phyloP scores from a whole-genome alignment of 2,113 vertebrate species.

The Macrotis lagotis region DNA sequence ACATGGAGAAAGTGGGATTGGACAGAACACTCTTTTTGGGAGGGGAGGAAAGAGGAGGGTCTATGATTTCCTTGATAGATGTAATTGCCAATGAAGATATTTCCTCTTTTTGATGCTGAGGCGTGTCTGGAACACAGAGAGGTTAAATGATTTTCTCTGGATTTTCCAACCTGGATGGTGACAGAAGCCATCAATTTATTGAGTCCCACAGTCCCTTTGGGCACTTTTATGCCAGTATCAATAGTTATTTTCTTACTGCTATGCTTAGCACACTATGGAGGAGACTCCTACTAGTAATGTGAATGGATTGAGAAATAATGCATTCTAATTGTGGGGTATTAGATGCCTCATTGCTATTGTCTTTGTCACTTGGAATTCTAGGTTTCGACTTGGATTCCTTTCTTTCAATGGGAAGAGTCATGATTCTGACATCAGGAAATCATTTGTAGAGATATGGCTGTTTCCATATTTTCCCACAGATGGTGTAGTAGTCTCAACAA shows the following conservation, averaged over 20 bases:
- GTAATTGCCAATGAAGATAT: neutral
- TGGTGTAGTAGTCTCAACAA: neutral
- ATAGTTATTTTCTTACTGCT: constrained; percentile 44
- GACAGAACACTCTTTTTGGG: neutral
- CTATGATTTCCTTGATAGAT: neutral
- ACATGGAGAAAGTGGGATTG: neutral
- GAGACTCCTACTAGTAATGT: neutral
- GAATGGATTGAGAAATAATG: constrained; percentile 12
- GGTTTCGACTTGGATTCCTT: constrained; percentile 37
- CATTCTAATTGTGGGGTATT: constrained; percentile 29
- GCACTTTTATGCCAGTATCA: constrained; percentile 11
- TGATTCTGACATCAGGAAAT: constrained; percentile 40
- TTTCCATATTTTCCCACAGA: too few species aligned
- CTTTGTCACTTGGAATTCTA: constrained; percentile 29
- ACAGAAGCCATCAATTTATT: neutral
- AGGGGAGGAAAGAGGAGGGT: too few species aligned
- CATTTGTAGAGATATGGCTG: neutral
- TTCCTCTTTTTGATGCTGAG: neutral
- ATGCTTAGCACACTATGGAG: neutral
- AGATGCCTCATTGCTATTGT: neutral
- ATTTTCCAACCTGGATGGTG: neutral
- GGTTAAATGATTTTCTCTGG: too few species aligned
- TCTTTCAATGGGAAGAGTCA: constrained; percentile 3
- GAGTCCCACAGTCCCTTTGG: neutral
- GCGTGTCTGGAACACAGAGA: neutral